Evolutionary conservation across 2,888 invertebrate genomes (phyloP).

Genomic region (Tinea trinotella): DNA sequence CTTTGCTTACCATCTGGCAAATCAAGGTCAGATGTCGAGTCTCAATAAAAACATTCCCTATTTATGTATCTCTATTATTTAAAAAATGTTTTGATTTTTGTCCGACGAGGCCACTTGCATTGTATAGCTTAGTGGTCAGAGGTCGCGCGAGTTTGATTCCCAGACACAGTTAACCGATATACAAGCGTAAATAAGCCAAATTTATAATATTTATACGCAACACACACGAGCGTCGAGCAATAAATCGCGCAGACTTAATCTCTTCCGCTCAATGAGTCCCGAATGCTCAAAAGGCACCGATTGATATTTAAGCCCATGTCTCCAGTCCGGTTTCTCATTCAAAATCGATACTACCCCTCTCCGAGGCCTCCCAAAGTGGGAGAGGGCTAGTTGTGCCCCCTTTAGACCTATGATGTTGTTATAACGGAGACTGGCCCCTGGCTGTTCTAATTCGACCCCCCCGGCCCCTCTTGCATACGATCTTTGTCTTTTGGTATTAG

Average conservation of each 20-base stretch:
- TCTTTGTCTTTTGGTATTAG: conserved; percentile 29
- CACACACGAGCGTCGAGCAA: neutral
- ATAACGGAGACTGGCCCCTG: conserved; percentile 50
- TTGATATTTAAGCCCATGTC: conserved; percentile 69
- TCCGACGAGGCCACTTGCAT: too few species aligned
- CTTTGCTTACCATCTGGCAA: too few species aligned
- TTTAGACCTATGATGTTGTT: conserved; percentile 37
- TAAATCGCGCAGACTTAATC: conserved; percentile 7
- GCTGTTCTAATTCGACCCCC: conserved; percentile 50
- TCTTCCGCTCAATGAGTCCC: conserved; percentile 16
- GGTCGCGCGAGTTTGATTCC: too few species aligned
- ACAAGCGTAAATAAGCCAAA: too few species aligned
- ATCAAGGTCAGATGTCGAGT: too few species aligned
- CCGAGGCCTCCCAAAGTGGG: conserved; percentile 26
- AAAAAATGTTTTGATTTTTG: too few species aligned
- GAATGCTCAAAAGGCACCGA: conserved; percentile 44
- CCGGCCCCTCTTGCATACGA: conserved; percentile 29
- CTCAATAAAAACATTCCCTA: too few species aligned
- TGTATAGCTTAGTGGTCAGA: too few species aligned
- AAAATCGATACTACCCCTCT: conserved; percentile 63
- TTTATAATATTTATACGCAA: neutral
- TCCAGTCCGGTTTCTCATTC: conserved; percentile 69
- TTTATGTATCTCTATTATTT: too few species aligned
- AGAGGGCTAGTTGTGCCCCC: conserved; percentile 30
- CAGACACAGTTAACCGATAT: too few species aligned